Evolutionary conservation across 2,888 invertebrate species (phyloP), one percentile per base, ranked within the genome.

Genomic region (Nineta flava): DNA sequence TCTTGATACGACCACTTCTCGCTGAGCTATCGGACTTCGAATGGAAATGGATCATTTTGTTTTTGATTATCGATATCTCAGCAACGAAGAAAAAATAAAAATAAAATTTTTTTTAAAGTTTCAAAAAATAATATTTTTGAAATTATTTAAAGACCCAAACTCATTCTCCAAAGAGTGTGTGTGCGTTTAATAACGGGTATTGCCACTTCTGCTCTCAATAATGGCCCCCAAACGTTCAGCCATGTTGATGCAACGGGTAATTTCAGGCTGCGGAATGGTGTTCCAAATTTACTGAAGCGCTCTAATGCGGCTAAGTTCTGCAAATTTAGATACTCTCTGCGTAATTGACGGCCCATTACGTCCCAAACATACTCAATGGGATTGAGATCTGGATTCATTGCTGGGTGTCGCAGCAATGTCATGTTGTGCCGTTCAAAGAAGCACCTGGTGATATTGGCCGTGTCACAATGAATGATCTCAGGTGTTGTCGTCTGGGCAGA

Each of bases 311-410:
- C 26, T 10, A 48, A 45, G n/a, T 51, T 51, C 3, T n/a, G 17
- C 38, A 51, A 44, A 26, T 48, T 32, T 3, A 48, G 48, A 38
- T 48, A 51, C 3, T 51, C 45, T 38, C 41, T 32, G 2, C 41
- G 26, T 40, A 51, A 51, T 19, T 47, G 47, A 48, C 46, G 42
- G 9, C 42, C 42, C 13, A 42, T 13, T 10, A 42, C 13, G 16
- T 42, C 42, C 42, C 42, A 42, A 35, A 34, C 51, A 13, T 45
- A 45, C 32, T 51, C 48, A 4, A 51, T 51, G 1, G 45, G 51
- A 16, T 51, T 48, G 1, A 51, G 31, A 49, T 51, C 51, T 7
- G 51, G 48, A 13, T 48, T 51, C 44, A 48, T 26, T 9, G 51
- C 31, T 41, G 51, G 51, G n/a, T 51, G 46, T 26, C 45, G 13